These are phyloP conservation scores for Choristoneura fumiferana DNA, from an alignment of 1,140 invertebrate genomes.

Conservation along the genomic window DNA sequence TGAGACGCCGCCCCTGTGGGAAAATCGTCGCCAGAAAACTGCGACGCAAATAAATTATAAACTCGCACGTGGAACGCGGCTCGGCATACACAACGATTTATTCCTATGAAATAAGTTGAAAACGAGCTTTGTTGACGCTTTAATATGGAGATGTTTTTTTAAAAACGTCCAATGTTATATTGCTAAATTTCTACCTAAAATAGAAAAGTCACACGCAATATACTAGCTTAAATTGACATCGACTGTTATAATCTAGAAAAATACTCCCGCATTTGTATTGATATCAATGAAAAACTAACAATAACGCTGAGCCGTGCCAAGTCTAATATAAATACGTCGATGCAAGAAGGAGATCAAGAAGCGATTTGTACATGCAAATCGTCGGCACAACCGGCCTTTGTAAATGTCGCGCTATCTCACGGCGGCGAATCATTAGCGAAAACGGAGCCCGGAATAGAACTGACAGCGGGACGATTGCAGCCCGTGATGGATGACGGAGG, in stretches of 20 bases:
- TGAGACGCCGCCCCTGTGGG: conserved; percentile 75
- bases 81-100: conserved; percentile 50
- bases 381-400: conserved; percentile 47
- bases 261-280: background rate
- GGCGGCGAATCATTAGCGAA: conserved; percentile 72
- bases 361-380: conserved; percentile 45
- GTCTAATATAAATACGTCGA: conserved; percentile 17
- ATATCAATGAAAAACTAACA: conserved; percentile 19
- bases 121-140: conserved; percentile 37
- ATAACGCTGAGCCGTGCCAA: conserved; percentile 5
- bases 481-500: conserved; percentile 69
- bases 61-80: conserved; percentile 66
- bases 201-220: background rate
- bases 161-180: background rate
- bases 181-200: background rate
- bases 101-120: conserved; percentile 31
- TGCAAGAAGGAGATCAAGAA: conserved; percentile 38
- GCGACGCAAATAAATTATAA: conserved; percentile 76
- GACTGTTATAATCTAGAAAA: background rate
- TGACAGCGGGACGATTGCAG: conserved; percentile 75
- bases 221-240: background rate
- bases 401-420: conserved; percentile 61
- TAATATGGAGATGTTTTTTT: conserved; percentile 1
- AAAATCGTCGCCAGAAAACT: conserved; percentile 77
- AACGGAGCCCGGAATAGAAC: conserved; percentile 70